Conservation (phyloP, 2,888 invertebrate genomes). For the Chrysina gloriosa region DNA sequence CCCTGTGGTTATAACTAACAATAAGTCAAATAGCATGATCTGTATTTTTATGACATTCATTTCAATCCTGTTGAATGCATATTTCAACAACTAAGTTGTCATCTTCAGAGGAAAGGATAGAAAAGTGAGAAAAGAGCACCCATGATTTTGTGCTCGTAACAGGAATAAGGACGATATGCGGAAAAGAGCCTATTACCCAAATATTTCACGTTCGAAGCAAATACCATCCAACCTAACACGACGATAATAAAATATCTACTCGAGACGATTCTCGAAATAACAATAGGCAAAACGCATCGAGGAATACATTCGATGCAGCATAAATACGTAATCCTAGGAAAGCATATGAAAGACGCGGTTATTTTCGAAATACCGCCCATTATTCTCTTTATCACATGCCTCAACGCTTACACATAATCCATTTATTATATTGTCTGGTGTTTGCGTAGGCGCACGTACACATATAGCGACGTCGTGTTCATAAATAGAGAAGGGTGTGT, state of each 20-base stretch:
- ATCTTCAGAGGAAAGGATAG: no score
- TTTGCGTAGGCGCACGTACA: conserved; percentile 21
- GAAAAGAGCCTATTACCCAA: no score
- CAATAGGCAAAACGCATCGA: neutral
- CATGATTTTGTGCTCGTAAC: no score
- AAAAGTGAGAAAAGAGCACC: no score
- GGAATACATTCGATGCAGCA: neutral
- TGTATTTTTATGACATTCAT: no score
- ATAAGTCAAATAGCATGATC: no score
- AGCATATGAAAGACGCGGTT: conserved; percentile 11
- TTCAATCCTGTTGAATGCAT: no score
- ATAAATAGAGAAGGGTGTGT: conserved; percentile 24
- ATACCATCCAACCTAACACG: neutral
- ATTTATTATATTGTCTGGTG: conserved; percentile 33
- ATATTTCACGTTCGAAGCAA: no score
- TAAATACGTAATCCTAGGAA: neutral
- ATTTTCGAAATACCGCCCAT: conserved; percentile 24
- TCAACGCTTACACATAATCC: conserved; percentile 29
- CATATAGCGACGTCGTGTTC: neutral
- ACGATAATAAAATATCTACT: neutral
- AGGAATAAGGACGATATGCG: no score
- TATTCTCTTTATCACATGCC: conserved; percentile 28
- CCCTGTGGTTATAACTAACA: no score
- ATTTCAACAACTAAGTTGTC: no score
- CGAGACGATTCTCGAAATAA: conserved; percentile 7